Base-by-base conservation (phyloP, 2,888 invertebrate species). In the Synergus umbraculus region DNA sequence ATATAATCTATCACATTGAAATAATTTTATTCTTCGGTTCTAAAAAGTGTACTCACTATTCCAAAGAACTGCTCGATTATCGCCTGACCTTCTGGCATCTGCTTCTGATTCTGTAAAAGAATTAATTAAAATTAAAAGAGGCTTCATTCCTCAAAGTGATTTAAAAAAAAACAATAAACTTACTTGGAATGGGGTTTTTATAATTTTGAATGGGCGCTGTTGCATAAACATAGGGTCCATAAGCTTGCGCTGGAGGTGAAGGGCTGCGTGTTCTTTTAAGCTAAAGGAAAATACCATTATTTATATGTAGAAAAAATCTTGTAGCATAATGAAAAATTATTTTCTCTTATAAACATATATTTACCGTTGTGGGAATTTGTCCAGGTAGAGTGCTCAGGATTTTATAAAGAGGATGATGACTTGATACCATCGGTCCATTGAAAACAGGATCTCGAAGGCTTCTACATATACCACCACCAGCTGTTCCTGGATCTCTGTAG, bases 41-140 rank as follows among this genome's bases (percentile, higher is more conserved):
- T 37, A 9, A 67, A 43, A 15, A 9, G 15, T 78, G 79, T 79
- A 95, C 96, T 96, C 94, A 96, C 97, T 96, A 94, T 96, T 96
- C 96, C 97, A 97, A 87, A 97, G 95, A 90, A 97, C 96, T 91
- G 96, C 96, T 89, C 96, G 95, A 86, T 95, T 94, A 94, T 96
- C 95, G 92, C 96, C 96, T 91, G 96, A 95, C 91, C 96, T 95
- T 93, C 96, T 95, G 90, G 96, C 95, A 91, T 95, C 95, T 92
- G 97, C 97, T 92, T 97, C 96, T 92, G 95, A 94, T 92, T 96
- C 96, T 96, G 94, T 87, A 91, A 88, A 89, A 86, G 81, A 88
- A 87, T 54, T n/a, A 9, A n/a, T 18, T n/a, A 49, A 49, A 22
- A 69, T 67, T 44, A 44, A 22, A 10, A 12, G 8, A 44, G n/a